phyloP scores from a whole-genome alignment of 2,888 invertebrate genomes.

The Uropetala carovei region DNA sequence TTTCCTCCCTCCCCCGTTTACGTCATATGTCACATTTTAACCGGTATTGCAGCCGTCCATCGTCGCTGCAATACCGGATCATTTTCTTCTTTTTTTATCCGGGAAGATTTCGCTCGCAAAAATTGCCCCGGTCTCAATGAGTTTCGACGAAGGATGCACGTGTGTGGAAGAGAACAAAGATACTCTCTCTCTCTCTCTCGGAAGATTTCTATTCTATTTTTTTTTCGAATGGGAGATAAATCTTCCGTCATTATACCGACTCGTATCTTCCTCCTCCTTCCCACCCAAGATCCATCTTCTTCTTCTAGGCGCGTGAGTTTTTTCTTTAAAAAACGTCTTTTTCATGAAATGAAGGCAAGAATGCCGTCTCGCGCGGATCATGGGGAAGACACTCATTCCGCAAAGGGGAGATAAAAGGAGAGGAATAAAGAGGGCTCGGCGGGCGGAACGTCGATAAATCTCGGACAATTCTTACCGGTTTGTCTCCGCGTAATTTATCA shows the following conservation, averaged over 20 bases:
- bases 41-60: not conserved
- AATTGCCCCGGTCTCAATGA: not conserved
- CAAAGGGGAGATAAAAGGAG: not conserved
- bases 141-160: not conserved
- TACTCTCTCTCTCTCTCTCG: not conserved
- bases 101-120: not conserved
- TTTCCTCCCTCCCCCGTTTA: not conserved
- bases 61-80: not conserved
- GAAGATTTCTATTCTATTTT: not conserved
- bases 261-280: not conserved
- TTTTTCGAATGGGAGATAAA: not conserved
- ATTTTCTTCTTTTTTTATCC: not conserved
- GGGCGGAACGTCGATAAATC: constrained; percentile 47
- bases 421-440: not conserved
- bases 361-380: constrained; percentile 4
- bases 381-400: not conserved
- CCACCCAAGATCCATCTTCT: not conserved
- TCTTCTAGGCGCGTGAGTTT: not conserved
- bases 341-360: constrained; percentile 16
- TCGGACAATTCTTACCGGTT: constrained; percentile 5
- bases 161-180: not conserved
- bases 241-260: constrained; percentile 19
- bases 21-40: constrained; percentile 24
- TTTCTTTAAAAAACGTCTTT: not conserved
- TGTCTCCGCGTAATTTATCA: constrained; percentile 45